These are phyloP conservation scores for Pterois miles DNA, from an alignment of 2,797 vertebrate genomes.

Conservation along the genomic window DNA sequence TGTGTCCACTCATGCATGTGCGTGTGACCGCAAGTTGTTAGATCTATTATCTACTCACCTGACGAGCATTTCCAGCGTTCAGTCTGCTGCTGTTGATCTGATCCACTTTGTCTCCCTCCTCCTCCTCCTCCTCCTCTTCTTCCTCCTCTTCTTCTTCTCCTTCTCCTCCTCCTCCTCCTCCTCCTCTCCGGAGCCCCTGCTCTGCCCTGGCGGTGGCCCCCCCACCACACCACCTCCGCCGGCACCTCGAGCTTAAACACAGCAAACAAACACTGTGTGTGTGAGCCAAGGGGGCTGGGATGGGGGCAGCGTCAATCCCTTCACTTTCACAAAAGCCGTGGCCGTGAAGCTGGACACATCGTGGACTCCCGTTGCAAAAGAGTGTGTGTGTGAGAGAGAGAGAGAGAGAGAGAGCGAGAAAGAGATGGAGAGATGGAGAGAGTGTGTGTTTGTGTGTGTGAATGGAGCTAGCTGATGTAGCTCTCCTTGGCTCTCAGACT, in stretches of 20 bases:
- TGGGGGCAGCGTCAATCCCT: constrained; percentile 67
- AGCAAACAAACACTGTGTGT: constrained; percentile 76
- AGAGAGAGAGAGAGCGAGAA: background rate
- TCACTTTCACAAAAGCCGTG: constrained; percentile 77
- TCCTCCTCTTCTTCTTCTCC: constrained; percentile 21
- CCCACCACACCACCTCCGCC: constrained; percentile 56
- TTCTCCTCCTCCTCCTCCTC: constrained; percentile 13
- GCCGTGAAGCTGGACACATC: constrained; percentile 68
- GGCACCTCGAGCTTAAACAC: constrained; percentile 70
- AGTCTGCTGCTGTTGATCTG: constrained; percentile 66
- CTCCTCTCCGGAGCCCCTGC: constrained; percentile 63
- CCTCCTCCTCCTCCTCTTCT: constrained; percentile 45
- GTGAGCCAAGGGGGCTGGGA: constrained; percentile 68
- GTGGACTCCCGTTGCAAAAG: constrained; percentile 63
- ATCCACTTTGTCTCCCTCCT: constrained; percentile 74
- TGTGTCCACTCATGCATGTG: background rate
- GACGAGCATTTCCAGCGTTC: constrained; percentile 84
- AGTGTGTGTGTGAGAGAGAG: constrained; percentile 7
- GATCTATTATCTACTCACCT: constrained; percentile 81
- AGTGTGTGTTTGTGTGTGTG: constrained; percentile 26
- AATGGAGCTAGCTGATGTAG: constrained; percentile 61
- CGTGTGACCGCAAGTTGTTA: constrained; percentile 59
- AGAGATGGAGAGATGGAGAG: constrained; percentile 1
- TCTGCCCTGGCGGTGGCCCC: constrained; percentile 70
- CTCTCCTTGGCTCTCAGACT: constrained; percentile 75